Evolutionary conservation across 2,113 vertebrate genomes (phyloP).

Genomic region (Lanius ludovicianus): DNA sequence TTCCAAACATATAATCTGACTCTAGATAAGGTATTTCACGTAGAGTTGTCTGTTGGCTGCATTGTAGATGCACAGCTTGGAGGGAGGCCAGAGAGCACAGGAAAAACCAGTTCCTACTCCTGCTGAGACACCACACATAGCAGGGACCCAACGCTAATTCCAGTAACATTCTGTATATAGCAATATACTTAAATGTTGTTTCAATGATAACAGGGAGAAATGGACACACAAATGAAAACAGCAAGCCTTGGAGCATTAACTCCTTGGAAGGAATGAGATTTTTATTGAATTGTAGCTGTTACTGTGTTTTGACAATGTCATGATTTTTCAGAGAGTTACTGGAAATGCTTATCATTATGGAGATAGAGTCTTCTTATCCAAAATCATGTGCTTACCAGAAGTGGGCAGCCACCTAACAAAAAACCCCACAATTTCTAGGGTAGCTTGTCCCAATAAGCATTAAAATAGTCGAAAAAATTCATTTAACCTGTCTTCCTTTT

Average conservation of each 20-base stretch:
- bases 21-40: not conserved
- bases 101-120: constrained; percentile 21
- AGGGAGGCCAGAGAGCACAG: not conserved
- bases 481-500: not conserved
- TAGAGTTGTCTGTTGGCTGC: not conserved
- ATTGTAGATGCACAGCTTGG: not conserved
- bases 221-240: not conserved
- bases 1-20: not conserved
- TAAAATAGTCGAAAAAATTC: not conserved
- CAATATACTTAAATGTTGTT: not conserved
- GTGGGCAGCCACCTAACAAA: not conserved
- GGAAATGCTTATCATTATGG: not conserved
- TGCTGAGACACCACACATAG: not conserved
- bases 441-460: not conserved
- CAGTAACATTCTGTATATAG: not conserved
- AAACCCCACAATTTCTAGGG: not conserved
- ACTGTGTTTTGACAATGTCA: not conserved
- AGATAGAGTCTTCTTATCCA: not conserved
- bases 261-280: not conserved
- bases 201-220: not conserved
- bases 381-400: not conserved
- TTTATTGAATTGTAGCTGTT: not conserved
- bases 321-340: not conserved
- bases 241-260: not conserved
- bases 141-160: not conserved